A percentile compares a stretch with the other conserved stretches of the same genome.
Conservation (phyloP, 2,113 vertebrate genomes). For the Clarias macrocephalus region DNA sequence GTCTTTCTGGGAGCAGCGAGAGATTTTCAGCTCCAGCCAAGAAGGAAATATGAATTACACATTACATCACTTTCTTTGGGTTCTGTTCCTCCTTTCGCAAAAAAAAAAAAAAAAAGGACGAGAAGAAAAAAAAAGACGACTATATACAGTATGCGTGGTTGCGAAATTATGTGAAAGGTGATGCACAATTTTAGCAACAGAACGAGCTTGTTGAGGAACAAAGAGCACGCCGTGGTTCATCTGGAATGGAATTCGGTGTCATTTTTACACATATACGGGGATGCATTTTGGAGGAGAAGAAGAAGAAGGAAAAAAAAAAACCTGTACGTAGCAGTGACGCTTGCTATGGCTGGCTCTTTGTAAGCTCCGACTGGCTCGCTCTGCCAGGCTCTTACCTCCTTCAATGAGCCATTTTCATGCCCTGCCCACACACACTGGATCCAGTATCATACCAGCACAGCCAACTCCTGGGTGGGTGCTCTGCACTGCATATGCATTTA, state of each 20-base stretch:
- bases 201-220: constrained; percentile 69
- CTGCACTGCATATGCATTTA: constrained; percentile 67
- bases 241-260: constrained; percentile 12
- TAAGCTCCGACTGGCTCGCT: constrained; percentile 68
- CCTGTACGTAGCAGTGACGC: constrained; percentile 73
- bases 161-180: constrained; percentile 41
- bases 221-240: constrained; percentile 60
- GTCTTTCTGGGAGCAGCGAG: constrained; percentile 67
- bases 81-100: constrained; percentile 57
- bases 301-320: constrained; percentile 50
- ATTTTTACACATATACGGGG: constrained; percentile 71
- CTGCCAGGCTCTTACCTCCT: constrained; percentile 67
- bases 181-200: constrained; percentile 54
- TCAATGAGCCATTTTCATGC: constrained; percentile 75
- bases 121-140: background rate
- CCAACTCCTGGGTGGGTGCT: constrained; percentile 70
- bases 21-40: constrained; percentile 67
- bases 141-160: background rate
- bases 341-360: constrained; percentile 73
- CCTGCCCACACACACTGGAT: constrained; percentile 66
- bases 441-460: constrained; percentile 60
- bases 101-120: constrained; percentile 21
- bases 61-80: constrained; percentile 68
- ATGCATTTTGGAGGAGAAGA: constrained; percentile 67
- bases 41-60: constrained; percentile 60